Percentiles rank a stretch among this genome's conserved stretches.
Conservation (phyloP, 2,113 vertebrate species). For the Zosterops lateralis region DNA sequence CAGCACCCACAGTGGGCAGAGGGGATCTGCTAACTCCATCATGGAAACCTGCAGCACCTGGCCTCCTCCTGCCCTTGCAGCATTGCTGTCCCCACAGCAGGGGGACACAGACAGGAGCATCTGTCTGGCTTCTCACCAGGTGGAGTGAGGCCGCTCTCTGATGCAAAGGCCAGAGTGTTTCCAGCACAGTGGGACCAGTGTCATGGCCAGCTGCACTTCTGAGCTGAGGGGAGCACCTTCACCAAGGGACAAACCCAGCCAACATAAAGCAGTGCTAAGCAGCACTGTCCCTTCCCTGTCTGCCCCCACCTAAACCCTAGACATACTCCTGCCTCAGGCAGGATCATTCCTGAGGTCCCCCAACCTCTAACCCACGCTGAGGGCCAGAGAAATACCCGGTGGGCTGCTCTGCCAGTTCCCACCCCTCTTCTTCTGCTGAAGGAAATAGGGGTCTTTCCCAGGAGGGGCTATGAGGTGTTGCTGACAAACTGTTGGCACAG, state of each 20-base stretch:
- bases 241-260: background rate
- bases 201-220: background rate
- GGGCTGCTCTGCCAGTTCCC: background rate
- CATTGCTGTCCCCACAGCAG: background rate
- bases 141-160: rapidly evolving
- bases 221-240: rapidly evolving
- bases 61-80: slow-evolving; percentile 62
- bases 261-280: background rate
- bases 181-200: rapidly evolving
- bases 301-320: background rate
- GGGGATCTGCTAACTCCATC: slow-evolving; percentile 49
- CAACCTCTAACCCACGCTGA: background rate
- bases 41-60: background rate
- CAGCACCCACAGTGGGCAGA: background rate
- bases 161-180: background rate
- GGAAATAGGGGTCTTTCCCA: background rate
- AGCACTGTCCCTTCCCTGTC: background rate
- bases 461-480: background rate
- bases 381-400: background rate
- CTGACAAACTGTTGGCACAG: background rate
- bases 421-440: background rate
- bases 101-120: background rate
- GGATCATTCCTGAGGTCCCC: background rate
- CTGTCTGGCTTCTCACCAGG: rapidly evolving
- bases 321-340: background rate